Conservation (phyloP, 2,888 invertebrate genomes). For the Spisula subtruncata region DNA sequence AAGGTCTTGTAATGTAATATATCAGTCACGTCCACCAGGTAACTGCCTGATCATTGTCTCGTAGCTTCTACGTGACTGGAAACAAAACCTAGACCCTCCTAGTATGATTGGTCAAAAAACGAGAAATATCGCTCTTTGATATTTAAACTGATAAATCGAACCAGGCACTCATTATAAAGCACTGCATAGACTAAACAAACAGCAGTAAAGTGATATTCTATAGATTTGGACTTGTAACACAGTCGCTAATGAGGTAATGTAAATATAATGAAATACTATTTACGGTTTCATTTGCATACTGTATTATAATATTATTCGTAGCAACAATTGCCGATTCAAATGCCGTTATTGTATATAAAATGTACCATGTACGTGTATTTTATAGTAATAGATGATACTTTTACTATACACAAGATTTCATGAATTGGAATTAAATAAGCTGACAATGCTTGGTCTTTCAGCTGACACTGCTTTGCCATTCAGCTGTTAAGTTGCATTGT, state of each 20-base stretch:
- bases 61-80: background rate
- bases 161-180: background rate
- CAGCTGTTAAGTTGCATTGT: too few relatives aligned
- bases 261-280: background rate
- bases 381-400: too few relatives aligned
- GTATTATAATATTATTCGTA: background rate
- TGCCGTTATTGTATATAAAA: too few relatives aligned
- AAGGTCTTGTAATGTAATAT: too few relatives aligned
- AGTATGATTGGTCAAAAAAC: background rate
- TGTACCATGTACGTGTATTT: too few relatives aligned
- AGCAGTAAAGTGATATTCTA: background rate
- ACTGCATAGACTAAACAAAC: conserved; percentile 13
- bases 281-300: conserved; percentile 10
- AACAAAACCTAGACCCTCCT: background rate
- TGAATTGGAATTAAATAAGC: too few relatives aligned
- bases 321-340: background rate
- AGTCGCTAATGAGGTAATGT: background rate
- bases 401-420: too few relatives aligned
- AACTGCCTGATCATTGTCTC: background rate
- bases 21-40: background rate
- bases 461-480: too few relatives aligned
- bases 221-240: conserved; percentile 5
- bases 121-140: background rate
- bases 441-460: too few relatives aligned
- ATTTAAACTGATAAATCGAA: background rate